Base-by-base conservation (phyloP, 2,113 vertebrate species). In the Daphoenositta chrysoptera region DNA sequence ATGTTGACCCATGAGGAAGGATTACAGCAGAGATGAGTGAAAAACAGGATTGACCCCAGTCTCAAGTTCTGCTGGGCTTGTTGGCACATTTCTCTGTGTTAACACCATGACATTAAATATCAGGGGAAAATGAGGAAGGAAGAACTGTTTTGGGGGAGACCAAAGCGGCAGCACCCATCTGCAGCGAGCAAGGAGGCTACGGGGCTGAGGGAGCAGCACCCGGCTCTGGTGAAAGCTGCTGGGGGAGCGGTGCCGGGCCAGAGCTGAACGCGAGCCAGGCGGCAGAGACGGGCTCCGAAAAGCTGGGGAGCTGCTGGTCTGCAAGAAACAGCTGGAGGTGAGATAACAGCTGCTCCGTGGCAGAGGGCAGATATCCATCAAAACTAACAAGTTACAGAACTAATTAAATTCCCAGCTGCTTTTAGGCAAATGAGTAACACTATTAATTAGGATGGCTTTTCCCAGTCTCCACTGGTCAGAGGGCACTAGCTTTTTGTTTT, bases 351-450 rank as follows among this genome's bases (percentile, higher is more conserved):
- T 96, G 88, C 76, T 90, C 23, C 0, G 0, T 88, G 87, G 68
- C 90, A 90, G 28, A 81, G 90, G 83, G 83, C 64, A 90, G 83
- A 66, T 88, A 96, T 88, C 88, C 71, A 86, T 96, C 90, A 96
- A 86, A 92, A 90, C 83, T 66, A 95, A 96, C 90, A 83, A 86
- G 90, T 86, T 60, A 73, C 53, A 83, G 68, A 68, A 42, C 37
- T 96, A 92, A 93, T 90, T 94, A 86, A 93, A 93, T 89, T 93
- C 92, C 76, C 85, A 92, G 64, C 45, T 94, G 93, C 56, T 92
- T 96, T 93, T 56, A 94, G 69, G 88, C n/a, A 77, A 95, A 77
- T 0, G 35, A 93, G 15, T 78, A 81, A 63, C 51, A 77, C 47
- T 75, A 60, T 89, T 92, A 91, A 94, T 94, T 90, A 92, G 28